Evolutionary conservation across 1,140 invertebrate species (phyloP).

Genomic region (Grapholita molesta): DNA sequence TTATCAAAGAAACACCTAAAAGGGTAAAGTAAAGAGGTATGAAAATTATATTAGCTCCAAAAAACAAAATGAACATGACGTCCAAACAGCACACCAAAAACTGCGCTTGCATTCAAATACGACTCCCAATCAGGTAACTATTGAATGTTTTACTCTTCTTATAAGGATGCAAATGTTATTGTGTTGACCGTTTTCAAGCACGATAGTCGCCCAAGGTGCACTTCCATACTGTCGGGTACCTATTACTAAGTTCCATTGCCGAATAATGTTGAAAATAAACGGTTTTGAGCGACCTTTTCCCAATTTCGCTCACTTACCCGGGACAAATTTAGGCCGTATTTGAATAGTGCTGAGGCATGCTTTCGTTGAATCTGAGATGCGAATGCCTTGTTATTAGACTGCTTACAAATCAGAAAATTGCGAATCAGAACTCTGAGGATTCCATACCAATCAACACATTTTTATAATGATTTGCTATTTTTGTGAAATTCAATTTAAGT

Average conservation of each 20-base stretch:
- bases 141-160: constrained; percentile 33
- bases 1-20: no score
- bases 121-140: constrained; percentile 24
- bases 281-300: constrained; percentile 23
- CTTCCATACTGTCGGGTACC: constrained; percentile 28
- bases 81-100: constrained; percentile 1
- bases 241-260: constrained; percentile 22
- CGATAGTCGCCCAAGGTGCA: constrained; percentile 31
- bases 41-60: no score
- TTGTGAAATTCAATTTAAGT: no score
- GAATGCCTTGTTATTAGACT: neutral
- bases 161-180: constrained; percentile 51
- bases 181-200: constrained; percentile 31
- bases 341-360: constrained; percentile 13
- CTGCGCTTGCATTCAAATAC: constrained; percentile 7
- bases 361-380: neutral
- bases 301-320: constrained; percentile 22
- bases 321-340: constrained; percentile 16
- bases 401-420: neutral
- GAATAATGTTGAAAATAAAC: constrained; percentile 21
- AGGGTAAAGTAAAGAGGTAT: no score
- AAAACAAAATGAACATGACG: constrained; percentile 1
- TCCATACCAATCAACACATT: neutral
- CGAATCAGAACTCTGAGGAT: neutral
- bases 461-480: neutral